phyloP scores from a whole-genome alignment of 2,113 vertebrate species.

The Taxidea taxus region DNA sequence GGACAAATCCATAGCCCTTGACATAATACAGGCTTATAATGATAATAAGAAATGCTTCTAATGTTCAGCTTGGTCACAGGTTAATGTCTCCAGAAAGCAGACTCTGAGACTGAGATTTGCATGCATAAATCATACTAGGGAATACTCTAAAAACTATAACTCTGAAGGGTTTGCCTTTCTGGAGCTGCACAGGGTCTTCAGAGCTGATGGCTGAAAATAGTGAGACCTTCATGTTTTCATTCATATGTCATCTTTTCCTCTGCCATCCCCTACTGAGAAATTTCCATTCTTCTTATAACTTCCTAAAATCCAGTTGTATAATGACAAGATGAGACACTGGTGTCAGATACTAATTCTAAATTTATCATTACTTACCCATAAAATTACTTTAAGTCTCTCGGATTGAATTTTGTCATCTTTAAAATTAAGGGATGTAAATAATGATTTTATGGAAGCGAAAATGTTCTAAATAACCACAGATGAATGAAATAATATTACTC shows the following conservation, averaged over 20 bases:
- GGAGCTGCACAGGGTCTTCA: background rate
- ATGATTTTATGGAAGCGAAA: background rate
- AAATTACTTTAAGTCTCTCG: background rate
- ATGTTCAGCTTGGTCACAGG: background rate
- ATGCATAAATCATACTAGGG: background rate
- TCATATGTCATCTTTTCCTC: background rate
- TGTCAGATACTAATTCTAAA: background rate
- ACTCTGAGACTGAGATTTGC: background rate
- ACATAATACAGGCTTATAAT: background rate
- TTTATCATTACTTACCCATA: background rate
- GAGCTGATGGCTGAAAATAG: background rate
- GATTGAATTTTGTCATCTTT: background rate
- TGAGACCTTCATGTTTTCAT: background rate
- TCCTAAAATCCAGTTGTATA: background rate
- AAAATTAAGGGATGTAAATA: background rate
- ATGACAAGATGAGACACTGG: background rate
- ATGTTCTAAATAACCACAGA: background rate
- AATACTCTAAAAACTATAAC: background rate
- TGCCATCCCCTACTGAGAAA: background rate
- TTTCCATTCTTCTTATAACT: background rate
- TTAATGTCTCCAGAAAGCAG: background rate
- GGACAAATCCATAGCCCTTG: background rate
- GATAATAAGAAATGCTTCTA: background rate
- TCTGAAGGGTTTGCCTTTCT: background rate
- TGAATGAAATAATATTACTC: background rate